Base-by-base conservation (phyloP, 2,888 invertebrate species). In the Synanthedon myopaeformis region DNA sequence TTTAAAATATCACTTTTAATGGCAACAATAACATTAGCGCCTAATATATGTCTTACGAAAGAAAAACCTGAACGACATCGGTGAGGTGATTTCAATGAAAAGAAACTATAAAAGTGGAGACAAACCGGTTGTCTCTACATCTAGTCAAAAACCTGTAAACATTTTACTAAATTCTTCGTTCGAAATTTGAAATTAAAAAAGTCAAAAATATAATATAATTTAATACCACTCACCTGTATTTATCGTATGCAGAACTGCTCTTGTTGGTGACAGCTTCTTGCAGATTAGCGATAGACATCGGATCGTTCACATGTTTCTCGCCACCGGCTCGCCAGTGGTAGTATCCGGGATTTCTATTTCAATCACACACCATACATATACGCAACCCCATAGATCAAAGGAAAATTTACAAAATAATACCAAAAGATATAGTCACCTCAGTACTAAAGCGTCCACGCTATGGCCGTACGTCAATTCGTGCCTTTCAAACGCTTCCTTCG, bases 291-390 rank as follows among this genome's bases (percentile, higher is more conserved):
- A 90, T 92, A 59, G 94, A 92, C 63, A 92, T 88, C 0, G 99
- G 99, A 72, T 99, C 98, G 78, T 99, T 99, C 70, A 99, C 93
- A 82, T 99, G 99, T 63, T 96, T 96, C 87, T 99, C 99, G 3
- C 99, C 99, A 13, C 97, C 98, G 59, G 94, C 92, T 65, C 99
- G 91, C 98, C 98, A 99, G 80, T 99, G 98, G 79, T 95, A 99
- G 67, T 92, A 92, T 6, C 99, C 99, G 11, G 97, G 96, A 77
- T 96, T 96, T 55, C 95, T 91, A 55, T 90, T 82, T 42, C 91
- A 89, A 90, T 50, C 5, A 52, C n/a, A 52, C 42, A 49, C 45
- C 45, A n/a, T n/a, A 13, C n/a, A 4, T 45, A 13, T 45, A 45
- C 4, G 14, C 45, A 45, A 13, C 6, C 13, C 45, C 45, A 6